A percentile compares a stretch with the other conserved stretches of the same genome.
phyloP scores from a whole-genome alignment of 2,113 vertebrate genomes.

The Harpagus bidentatus region DNA sequence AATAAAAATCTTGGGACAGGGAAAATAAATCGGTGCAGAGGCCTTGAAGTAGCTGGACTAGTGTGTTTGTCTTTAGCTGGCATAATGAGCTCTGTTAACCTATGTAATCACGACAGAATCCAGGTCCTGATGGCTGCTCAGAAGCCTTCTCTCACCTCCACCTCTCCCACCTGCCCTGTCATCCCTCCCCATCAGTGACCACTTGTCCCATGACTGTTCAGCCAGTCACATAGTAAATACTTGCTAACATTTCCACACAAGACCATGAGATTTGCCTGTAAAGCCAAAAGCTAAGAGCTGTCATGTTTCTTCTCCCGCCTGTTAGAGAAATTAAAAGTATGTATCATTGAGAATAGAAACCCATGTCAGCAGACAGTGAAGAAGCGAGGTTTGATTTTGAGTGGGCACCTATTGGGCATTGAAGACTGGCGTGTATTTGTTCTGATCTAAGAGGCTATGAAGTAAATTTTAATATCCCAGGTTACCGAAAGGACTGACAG shows the following conservation, averaged over 20 bases:
- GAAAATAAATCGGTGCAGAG: not conserved
- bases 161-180: not conserved
- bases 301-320: not conserved
- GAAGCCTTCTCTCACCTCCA: not conserved
- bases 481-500: not conserved
- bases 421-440: not conserved
- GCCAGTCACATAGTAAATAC: not conserved
- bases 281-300: not conserved
- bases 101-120: not conserved
- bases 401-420: not conserved
- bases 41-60: not conserved
- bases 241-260: not conserved
- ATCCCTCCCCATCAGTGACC: not conserved
- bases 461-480: not conserved
- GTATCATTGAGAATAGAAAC: not conserved
- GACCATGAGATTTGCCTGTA: not conserved
- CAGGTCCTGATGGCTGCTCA: not conserved
- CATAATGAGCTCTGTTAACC: not conserved
- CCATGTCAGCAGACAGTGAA: not conserved
- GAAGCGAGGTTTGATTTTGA: not conserved
- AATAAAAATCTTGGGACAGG: not conserved
- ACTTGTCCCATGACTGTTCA: not conserved
- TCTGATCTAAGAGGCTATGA: not conserved
- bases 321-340: not conserved
- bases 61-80: not conserved